Base-by-base conservation (phyloP, 2,113 vertebrate genomes). In the Sapajus apella region DNA sequence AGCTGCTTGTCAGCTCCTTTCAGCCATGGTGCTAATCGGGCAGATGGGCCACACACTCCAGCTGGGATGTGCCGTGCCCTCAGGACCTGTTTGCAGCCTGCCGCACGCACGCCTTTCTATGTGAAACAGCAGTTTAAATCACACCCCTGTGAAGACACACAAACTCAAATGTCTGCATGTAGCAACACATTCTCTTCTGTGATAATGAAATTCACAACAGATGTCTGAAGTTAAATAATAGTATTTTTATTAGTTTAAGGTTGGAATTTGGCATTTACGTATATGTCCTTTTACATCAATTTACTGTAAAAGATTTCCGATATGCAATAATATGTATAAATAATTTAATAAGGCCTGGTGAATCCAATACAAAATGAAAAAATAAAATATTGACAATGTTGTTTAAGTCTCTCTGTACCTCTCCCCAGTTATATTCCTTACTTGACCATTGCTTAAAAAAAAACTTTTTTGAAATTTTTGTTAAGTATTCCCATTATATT, bases 1-100 rank as follows among this genome's bases (percentile, higher is more conserved):
- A 97, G 27, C 56, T 94, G 25, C 17, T 90, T 90, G n/a, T 98
- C 77, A 93, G n/a, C 81, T 96, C 77, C 81, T 83, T 97, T 98
- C 58, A 94, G 66, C 52, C 45, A 10, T 1, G 9, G 2, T 70
- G 79, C 21, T 97, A 93, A 95, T 93, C 13, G 30, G 87, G 23
- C 72, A 92, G 86, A 95, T 47, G 91, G 91, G 11, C 72, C 32
- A 47, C 45, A 73, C 17, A 32, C 13, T 87, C 16, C 94, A 91
- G 79, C 75, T 64, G 77, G 89, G 47, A 37, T 56, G 25, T 18
- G 58, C 43, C 2, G 25, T 87, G 97, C 56, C 87, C 87, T 83
- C 73, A 43, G 92, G 90, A 97, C 43, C 72, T 94, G 12, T 82
- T 81, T 96, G n/a, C 92, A 97, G 58, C 94, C 94, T 98, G 77